Evolutionary conservation across 2,888 invertebrate genomes (phyloP).

Genomic region (Cloeon dipterum): DNA sequence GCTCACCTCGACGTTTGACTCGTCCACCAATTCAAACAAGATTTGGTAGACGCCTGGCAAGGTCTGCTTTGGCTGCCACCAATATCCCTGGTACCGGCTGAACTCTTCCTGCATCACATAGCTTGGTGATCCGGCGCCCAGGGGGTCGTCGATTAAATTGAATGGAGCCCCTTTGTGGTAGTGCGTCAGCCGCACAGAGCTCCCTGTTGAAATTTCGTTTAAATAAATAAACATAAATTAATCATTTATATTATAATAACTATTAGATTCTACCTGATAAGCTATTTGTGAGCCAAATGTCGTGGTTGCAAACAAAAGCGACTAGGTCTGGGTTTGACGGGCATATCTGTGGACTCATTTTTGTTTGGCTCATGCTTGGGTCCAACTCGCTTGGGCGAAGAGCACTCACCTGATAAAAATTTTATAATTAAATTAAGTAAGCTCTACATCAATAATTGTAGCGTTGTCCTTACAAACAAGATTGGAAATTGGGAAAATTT

Average conservation of each 20-base stretch:
- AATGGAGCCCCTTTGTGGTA: conserved; percentile 41
- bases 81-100: conserved; percentile 84
- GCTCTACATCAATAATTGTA: too few relatives aligned
- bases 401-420: conserved; percentile 26
- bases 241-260: neutral
- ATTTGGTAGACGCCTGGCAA: conserved; percentile 55
- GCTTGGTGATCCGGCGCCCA: conserved; percentile 86
- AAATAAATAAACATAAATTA: neutral
- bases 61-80: conserved; percentile 79
- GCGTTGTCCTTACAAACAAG: neutral
- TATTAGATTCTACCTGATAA: conserved; percentile 14
- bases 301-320: conserved; percentile 73
- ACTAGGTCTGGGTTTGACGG: conserved; percentile 58
- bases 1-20: conserved; percentile 75
- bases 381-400: conserved; percentile 44
- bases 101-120: conserved; percentile 99
- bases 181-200: conserved; percentile 45
- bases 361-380: conserved; percentile 24
- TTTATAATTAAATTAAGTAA: conserved; percentile 1
- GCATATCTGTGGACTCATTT: conserved; percentile 63
- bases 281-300: conserved; percentile 69
- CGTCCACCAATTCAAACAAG: conserved; percentile 70
- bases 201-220: conserved; percentile 21
- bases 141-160: conserved; percentile 50
- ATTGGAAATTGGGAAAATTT: neutral